Conservation (phyloP, 2,113 vertebrate species). For the Jacana jacana region DNA sequence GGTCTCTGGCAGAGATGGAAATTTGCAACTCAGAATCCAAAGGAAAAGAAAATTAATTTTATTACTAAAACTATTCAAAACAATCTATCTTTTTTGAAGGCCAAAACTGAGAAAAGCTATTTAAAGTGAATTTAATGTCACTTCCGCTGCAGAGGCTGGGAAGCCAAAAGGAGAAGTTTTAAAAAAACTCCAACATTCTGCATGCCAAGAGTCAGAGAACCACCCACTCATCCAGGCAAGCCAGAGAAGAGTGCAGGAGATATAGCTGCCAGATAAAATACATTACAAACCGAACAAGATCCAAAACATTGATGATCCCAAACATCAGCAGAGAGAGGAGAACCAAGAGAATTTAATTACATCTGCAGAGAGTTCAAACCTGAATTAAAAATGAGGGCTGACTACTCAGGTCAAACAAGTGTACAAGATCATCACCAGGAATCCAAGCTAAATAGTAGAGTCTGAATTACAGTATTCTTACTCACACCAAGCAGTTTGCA, state of each 20-base stretch:
- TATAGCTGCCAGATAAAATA: constrained; percentile 47
- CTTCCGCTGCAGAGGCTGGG: constrained; percentile 3
- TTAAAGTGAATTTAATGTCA: constrained; percentile 46
- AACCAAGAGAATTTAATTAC: constrained; percentile 9
- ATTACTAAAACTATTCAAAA: constrained; percentile 22
- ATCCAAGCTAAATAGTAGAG: not conserved
- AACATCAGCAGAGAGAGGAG: constrained; percentile 16
- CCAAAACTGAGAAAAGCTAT: constrained; percentile 43
- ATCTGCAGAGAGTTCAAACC: not conserved
- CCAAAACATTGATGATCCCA: constrained; percentile 36
- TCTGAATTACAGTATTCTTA: not conserved
- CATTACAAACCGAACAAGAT: not conserved
- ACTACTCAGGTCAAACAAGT: not conserved
- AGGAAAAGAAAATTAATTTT: not conserved
- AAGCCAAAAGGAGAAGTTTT: constrained; percentile 19
- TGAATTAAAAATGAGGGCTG: not conserved
- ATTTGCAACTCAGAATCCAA: not conserved
- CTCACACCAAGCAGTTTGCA: not conserved
- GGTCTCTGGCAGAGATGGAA: not conserved
- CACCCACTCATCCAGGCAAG: constrained; percentile 26
- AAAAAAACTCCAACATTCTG: not conserved
- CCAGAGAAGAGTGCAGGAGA: constrained; percentile 1
- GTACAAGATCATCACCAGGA: not conserved
- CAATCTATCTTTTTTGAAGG: constrained; percentile 27
- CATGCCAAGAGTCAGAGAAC: constrained; percentile 26